Percentiles rank a stretch among this genome's conserved stretches.
Evolutionary conservation across 1,140 invertebrate genomes (phyloP).

Genomic region (Polypedilum vanderplanki): DNA sequence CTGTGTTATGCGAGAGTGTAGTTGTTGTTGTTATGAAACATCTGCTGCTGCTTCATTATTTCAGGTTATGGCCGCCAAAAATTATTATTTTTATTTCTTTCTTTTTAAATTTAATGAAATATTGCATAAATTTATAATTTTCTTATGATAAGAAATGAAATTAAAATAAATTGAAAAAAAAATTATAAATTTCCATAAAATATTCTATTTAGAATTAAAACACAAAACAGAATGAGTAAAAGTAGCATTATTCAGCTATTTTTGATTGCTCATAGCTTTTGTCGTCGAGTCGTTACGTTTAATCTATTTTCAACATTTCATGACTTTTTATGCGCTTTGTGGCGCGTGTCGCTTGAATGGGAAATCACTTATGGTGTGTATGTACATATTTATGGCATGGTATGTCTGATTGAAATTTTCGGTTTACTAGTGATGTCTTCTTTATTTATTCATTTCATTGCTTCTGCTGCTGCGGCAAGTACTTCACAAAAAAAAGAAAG

Average conservation of each 20-base stretch:
- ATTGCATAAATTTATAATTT: background rate
- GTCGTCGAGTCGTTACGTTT: background rate
- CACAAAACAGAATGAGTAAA: background rate
- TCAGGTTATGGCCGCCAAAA: conserved; percentile 26
- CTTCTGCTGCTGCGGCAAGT: background rate
- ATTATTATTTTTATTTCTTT: background rate
- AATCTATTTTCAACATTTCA: background rate
- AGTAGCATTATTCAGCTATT: background rate
- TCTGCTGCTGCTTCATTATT: background rate
- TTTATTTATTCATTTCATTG: background rate
- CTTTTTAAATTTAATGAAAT: background rate
- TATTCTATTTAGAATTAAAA: background rate
- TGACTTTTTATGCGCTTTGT: background rate
- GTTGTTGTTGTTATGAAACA: conserved; percentile 16
- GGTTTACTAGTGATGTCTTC: background rate
- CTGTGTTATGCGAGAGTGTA: conserved; percentile 23
- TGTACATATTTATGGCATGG: background rate
- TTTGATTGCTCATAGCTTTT: background rate
- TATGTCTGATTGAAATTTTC: background rate
- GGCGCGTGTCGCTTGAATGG: conserved; percentile 26
- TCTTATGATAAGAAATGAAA: background rate
- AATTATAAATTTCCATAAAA: too few relatives aligned
- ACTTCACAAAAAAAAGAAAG: background rate
- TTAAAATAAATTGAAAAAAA: too few relatives aligned
- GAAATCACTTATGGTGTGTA: conserved; percentile 15